These are phyloP conservation scores for Synanthedon formicaeformis DNA, from an alignment of 2,888 invertebrate species.

Conservation along the genomic window DNA sequence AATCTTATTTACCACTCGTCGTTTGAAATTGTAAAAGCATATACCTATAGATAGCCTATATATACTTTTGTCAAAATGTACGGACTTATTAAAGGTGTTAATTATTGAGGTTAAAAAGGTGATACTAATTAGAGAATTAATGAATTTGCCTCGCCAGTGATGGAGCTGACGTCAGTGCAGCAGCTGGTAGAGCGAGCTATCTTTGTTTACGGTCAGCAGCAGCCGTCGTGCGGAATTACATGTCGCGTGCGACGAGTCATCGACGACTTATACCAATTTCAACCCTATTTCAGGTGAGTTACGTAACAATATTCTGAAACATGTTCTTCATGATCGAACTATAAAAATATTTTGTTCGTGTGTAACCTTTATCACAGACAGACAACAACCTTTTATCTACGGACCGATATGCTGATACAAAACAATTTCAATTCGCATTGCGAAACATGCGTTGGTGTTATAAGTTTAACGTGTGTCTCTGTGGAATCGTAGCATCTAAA, in stretches of 20 bases:
- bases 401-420: no score
- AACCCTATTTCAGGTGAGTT: constrained; percentile 58
- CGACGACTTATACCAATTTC: constrained; percentile 59
- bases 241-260: constrained; percentile 61
- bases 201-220: constrained; percentile 45
- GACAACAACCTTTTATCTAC: neutral
- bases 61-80: no score
- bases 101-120: neutral
- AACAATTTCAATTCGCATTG: no score
- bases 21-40: no score
- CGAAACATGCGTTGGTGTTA: no score
- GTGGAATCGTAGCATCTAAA: no score
- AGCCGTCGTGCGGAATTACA: constrained; percentile 47
- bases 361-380: neutral
- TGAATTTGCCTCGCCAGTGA: constrained; percentile 22
- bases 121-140: neutral
- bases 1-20: no score
- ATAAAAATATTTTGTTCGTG: neutral
- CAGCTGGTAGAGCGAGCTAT: constrained; percentile 61
- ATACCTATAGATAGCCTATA: no score
- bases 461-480: no score
- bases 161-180: constrained; percentile 53
- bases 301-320: neutral
- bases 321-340: neutral
- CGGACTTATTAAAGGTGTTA: no score